Percentiles rank a stretch among this genome's conserved stretches.
Evolutionary conservation across 2,113 vertebrate genomes (phyloP).

Genomic region (Passer montanus): DNA sequence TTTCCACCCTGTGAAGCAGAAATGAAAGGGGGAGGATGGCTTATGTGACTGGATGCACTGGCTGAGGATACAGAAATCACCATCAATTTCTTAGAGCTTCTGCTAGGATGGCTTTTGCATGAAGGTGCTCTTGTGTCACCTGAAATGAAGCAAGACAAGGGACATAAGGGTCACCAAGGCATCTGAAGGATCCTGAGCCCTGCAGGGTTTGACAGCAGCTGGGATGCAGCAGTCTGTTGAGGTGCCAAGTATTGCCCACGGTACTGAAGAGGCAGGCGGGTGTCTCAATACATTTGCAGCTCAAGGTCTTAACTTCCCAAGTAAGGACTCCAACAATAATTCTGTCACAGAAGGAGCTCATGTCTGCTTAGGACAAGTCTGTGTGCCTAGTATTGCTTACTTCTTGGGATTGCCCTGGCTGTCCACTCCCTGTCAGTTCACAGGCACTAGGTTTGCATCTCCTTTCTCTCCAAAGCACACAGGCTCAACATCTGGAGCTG

Average conservation of each 20-base stretch:
- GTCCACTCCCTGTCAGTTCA: neutral
- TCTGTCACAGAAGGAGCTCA: neutral
- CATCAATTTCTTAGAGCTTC: neutral
- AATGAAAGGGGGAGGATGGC: neutral
- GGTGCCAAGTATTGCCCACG: neutral
- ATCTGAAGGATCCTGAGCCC: neutral
- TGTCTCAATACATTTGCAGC: neutral
- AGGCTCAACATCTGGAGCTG: rapidly evolving
- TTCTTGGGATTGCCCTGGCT: neutral
- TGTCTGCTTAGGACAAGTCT: neutral
- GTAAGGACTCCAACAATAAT: neutral
- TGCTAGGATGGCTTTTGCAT: neutral
- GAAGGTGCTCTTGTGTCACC: neutral
- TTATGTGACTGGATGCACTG: neutral
- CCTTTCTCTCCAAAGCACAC: neutral
- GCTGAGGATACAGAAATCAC: neutral
- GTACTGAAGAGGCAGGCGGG: neutral
- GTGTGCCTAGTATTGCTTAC: neutral
- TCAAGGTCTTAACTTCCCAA: neutral
- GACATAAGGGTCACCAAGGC: neutral
- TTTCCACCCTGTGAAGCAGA: neutral
- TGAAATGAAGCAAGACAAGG: neutral
- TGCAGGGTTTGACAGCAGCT: neutral
- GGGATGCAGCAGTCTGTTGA: neutral
- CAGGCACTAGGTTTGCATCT: neutral